phyloP scores from a whole-genome alignment of 2,888 invertebrate genomes.

The Nomada lathburiana region DNA sequence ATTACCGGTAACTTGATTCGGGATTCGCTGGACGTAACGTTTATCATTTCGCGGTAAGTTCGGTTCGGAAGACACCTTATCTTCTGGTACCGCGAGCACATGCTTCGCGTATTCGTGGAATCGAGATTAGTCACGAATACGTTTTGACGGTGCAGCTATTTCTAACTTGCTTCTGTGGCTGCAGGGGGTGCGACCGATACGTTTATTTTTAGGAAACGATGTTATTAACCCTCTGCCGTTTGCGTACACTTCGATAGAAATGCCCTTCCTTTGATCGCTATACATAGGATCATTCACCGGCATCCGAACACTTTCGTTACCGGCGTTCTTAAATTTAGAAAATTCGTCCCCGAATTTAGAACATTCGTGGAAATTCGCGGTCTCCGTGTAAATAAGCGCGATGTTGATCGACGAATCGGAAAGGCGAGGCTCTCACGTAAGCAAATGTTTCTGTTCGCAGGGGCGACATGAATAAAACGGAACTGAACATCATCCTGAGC shows the following conservation, averaged over 20 bases:
- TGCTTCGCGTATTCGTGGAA: conserved; percentile 39
- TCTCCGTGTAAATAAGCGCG: not conserved
- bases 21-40: not conserved
- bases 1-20: conserved; percentile 26
- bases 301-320: not conserved
- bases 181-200: conserved; percentile 61
- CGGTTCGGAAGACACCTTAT: conserved; percentile 31
- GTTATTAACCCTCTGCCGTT: conserved; percentile 77
- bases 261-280: not conserved
- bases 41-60: conserved; percentile 34
- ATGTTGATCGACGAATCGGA: not conserved
- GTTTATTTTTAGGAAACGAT: conserved; percentile 78
- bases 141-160: conserved; percentile 66
- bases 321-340: too few species aligned
- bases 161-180: conserved; percentile 50
- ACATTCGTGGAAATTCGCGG: not conserved
- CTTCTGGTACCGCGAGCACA: conserved; percentile 19
- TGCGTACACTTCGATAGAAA: conserved; percentile 41
- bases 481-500: conserved; percentile 77
- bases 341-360: not conserved
- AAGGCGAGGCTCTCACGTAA: not conserved
- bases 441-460: conserved; percentile 25
- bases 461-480: conserved; percentile 77
- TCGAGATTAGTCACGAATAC: conserved; percentile 61
- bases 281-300: not conserved